Percentiles rank a stretch among this genome's conserved stretches.
phyloP scores from a whole-genome alignment of 2,113 vertebrate genomes.

The Nesoenas mayeri region DNA sequence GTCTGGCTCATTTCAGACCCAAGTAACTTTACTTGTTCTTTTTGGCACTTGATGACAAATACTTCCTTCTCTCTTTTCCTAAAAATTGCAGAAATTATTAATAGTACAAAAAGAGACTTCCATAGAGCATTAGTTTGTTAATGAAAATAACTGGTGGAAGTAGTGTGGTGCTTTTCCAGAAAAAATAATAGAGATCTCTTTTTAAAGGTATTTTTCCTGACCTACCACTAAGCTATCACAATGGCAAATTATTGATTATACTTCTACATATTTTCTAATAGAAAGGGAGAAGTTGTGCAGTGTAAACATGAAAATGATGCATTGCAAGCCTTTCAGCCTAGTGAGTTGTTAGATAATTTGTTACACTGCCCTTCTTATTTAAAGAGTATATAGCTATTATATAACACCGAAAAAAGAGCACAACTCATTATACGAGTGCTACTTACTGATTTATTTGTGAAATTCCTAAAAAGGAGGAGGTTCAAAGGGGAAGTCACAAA shows the following conservation, averaged over 20 bases:
- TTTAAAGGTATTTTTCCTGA: background rate
- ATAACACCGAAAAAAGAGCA: background rate
- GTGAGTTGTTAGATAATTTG: background rate
- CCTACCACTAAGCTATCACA: background rate
- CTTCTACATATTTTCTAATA: background rate
- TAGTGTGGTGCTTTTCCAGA: background rate
- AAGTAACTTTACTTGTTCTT: background rate
- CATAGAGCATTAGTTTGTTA: background rate
- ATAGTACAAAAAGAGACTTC: background rate
- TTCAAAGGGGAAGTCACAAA: background rate
- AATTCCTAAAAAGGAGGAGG: background rate
- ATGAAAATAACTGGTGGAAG: background rate
- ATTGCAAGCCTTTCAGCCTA: background rate
- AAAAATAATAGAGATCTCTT: background rate
- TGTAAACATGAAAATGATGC: background rate
- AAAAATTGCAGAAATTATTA: background rate
- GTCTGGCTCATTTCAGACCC: background rate
- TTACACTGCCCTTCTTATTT: background rate
- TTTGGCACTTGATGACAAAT: background rate
- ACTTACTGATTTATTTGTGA: conserved; percentile 13
- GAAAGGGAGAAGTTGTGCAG: background rate
- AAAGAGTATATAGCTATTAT: background rate
- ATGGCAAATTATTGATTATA: background rate
- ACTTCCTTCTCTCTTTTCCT: background rate
- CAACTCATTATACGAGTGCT: background rate